These are phyloP conservation scores for Rhagium mordax DNA, from an alignment of 2,888 invertebrate species.

Conservation along the genomic window DNA sequence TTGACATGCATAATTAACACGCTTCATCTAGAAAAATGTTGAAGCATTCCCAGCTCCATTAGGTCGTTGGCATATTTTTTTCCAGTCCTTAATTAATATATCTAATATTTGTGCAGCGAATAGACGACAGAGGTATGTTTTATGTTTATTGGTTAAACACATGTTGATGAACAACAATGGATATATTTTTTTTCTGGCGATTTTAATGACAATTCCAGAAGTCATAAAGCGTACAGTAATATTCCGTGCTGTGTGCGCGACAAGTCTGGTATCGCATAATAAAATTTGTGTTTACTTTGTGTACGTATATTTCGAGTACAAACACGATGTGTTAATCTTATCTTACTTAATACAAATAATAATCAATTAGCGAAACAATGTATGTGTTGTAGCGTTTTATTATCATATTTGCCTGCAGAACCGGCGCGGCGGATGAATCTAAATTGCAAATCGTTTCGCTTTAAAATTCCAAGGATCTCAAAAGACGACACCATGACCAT, in stretches of 20 bases:
- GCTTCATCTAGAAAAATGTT: background rate
- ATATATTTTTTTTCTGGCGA: background rate
- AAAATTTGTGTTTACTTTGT: background rate
- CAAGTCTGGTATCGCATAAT: background rate
- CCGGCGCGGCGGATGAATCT: constrained; percentile 52
- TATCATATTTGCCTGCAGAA: constrained; percentile 10
- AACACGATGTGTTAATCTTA: background rate
- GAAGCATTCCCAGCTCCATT: background rate
- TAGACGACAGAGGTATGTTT: background rate
- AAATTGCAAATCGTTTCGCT: constrained; percentile 62
- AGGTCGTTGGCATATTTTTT: background rate
- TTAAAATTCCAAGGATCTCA: constrained; percentile 65
- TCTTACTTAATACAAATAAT: constrained; percentile 26
- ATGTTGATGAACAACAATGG: background rate
- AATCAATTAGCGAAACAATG: constrained; percentile 38
- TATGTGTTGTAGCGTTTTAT: background rate
- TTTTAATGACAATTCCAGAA: background rate
- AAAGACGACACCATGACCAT: constrained; percentile 65
- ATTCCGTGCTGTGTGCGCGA: background rate
- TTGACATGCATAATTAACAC: background rate
- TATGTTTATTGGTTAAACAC: background rate
- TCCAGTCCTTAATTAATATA: background rate
- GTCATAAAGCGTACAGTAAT: background rate
- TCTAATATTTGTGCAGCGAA: background rate
- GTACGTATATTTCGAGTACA: background rate